Evolutionary conservation across 1,140 invertebrate species (phyloP).

Genomic region (Leucophenga varia): DNA sequence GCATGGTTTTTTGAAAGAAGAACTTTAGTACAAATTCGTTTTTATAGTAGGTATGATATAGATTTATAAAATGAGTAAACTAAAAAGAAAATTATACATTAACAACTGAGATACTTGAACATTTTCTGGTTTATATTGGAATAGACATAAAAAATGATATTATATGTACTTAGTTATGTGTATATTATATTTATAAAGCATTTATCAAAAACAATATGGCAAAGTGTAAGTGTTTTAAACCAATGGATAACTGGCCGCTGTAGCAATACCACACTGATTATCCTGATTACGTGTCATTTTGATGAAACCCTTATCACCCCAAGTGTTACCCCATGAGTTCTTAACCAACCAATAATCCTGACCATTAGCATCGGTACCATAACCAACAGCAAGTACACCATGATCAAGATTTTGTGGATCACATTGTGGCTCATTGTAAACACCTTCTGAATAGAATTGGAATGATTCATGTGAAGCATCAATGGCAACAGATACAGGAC

Average conservation of each 20-base stretch:
- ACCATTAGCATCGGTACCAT: slow-evolving; percentile 65
- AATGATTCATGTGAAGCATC: slow-evolving; percentile 82
- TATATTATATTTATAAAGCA: not conserved
- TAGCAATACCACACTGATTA: slow-evolving; percentile 90
- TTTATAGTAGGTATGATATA: no score
- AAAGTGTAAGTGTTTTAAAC: slow-evolving; percentile 72
- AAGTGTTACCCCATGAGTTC: slow-evolving; percentile 77
- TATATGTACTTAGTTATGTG: not conserved
- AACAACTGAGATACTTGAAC: no score
- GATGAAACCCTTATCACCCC: slow-evolving; percentile 88
- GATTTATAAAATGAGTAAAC: no score
- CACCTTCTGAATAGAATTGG: slow-evolving; percentile 66
- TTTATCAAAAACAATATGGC: no score
- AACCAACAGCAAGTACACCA: slow-evolving; percentile 73
- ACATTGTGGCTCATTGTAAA: slow-evolving; percentile 68
- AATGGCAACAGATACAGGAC: slow-evolving; percentile 87
- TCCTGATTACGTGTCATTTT: slow-evolving; percentile 84
- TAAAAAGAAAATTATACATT: no score
- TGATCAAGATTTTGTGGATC: slow-evolving; percentile 76
- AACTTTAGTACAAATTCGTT: no score
- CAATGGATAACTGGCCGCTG: slow-evolving; percentile 77
- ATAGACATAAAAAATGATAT: no score
- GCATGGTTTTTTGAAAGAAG: no score
- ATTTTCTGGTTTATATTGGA: no score
- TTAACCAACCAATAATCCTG: slow-evolving; percentile 66